Evolutionary conservation across 2,113 vertebrate genomes (phyloP).

Genomic region (Poicephalus gulielmi): DNA sequence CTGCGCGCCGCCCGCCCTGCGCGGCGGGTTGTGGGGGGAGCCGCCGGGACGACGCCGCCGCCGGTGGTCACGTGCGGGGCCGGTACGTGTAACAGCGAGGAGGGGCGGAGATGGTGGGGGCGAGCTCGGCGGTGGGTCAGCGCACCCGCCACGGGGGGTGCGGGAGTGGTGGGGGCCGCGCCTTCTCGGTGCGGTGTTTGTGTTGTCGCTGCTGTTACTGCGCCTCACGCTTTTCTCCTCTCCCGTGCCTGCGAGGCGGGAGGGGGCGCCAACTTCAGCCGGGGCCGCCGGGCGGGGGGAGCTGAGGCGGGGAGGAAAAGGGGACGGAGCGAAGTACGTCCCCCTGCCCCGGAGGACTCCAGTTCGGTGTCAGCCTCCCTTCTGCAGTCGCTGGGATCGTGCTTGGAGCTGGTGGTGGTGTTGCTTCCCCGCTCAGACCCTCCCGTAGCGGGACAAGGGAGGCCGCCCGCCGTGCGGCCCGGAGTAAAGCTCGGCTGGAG

Average conservation of each 20-base stretch:
- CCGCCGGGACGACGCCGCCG: not conserved
- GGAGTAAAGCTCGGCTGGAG: not conserved
- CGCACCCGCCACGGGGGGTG: not conserved
- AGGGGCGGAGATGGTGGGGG: not conserved
- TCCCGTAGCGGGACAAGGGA: not conserved
- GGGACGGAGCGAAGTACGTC: not conserved
- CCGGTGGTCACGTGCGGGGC: slow-evolving; percentile 31
- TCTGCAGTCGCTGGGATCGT: not conserved
- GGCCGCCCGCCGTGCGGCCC: not conserved
- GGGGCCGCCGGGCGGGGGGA: not conserved
- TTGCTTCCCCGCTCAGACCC: not conserved
- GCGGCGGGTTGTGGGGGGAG: not conserved
- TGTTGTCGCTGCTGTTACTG: not conserved
- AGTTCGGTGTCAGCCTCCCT: not conserved
- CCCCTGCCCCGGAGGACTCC: too few species aligned
- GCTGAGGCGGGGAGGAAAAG: not conserved
- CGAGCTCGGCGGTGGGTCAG: not conserved
- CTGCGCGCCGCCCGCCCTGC: not conserved
- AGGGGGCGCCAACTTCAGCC: not conserved
- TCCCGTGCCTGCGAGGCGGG: too few species aligned
- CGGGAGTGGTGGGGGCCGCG: not conserved
- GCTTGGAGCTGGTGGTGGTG: not conserved
- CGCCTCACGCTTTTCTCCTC: not conserved
- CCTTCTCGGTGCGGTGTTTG: not conserved
- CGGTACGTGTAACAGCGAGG: not conserved